These are phyloP conservation scores for Clarias fuscus DNA, from an alignment of 2,797 vertebrate genomes.

Conservation along the genomic window DNA sequence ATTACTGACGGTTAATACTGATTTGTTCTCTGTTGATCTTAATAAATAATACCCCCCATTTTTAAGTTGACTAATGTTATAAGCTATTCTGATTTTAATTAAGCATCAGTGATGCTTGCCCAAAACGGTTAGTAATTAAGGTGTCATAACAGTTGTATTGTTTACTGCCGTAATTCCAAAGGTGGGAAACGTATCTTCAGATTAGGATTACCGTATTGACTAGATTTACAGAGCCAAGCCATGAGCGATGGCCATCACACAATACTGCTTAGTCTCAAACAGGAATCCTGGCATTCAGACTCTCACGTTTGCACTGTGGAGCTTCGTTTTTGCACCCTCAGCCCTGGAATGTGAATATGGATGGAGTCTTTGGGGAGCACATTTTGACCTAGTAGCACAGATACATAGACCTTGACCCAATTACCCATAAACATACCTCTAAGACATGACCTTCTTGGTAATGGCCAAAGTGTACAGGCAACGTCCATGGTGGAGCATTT, in stretches of 20 bases:
- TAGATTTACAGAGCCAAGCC: neutral
- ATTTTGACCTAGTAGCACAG: slow-evolving; percentile 33
- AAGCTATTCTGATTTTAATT: neutral
- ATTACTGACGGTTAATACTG: neutral
- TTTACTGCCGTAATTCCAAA: slow-evolving; percentile 5
- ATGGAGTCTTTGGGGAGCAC: slow-evolving; percentile 22
- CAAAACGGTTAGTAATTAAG: neutral
- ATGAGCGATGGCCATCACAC: neutral
- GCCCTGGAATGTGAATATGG: slow-evolving; percentile 31
- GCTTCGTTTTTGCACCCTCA: neutral
- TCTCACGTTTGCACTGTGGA: neutral
- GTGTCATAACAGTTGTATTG: neutral
- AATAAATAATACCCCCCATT: neutral
- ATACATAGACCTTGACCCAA: slow-evolving; percentile 46
- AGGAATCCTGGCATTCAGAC: neutral
- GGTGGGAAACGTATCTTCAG: neutral
- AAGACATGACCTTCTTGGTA: slow-evolving; percentile 35
- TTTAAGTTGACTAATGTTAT: neutral
- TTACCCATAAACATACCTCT: slow-evolving; percentile 43
- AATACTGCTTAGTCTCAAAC: neutral
- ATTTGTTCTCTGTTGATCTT: neutral
- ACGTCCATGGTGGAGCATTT: neutral
- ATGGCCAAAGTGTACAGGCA: neutral
- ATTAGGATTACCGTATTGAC: neutral
- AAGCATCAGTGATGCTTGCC: neutral